Evolutionary conservation across 2,797 vertebrate species (phyloP), one percentile per base, ranked within the genome.

Genomic region (Acipenser oxyrinchus): DNA sequence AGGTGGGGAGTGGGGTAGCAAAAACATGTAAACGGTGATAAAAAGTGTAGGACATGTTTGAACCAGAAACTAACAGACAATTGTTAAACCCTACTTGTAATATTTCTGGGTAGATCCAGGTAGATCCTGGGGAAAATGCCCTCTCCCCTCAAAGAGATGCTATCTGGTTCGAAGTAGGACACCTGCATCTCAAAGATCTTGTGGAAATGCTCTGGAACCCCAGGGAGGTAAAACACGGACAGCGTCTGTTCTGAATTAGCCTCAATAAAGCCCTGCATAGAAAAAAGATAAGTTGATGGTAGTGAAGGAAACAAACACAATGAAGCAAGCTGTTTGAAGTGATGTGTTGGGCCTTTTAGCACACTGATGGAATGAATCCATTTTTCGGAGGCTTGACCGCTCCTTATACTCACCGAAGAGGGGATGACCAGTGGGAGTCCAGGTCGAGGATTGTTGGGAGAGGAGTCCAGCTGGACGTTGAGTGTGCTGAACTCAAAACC

Each of bases 181-280:
- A 94, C 90, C 68, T 92, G 89, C 65, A 97, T 76, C 73, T 85
- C 85, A 70, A 97, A 83, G 63, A 63, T 79, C 70, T 74, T 91
- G 64, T 86, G 73, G 77, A 95, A 98, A 63, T 76, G 60, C 64
- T 90, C 91, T 11, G 88, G 91, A 18, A 86, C 55, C 10, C 93
- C 95, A 0, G 94, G 94, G 60, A 97, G 80, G 78, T 91, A 96
- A 73, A 67, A 87, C 59, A 97, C 76, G 61, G 81, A 83, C 57
- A 96, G 55, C 9, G 77, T 72, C 63, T 88, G 85, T 68, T 92
- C 78, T 0, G 79, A 12, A 50, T 84, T 75, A 0, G 91, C 86
- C 15, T 76, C 68, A 60, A 95, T 2, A 60, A 82, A 85, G 63
- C 92, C 92, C 95, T 98, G 73, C 6, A 37, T 37, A 37, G 37